Conservation (phyloP, 2,888 invertebrate species). For the Tanypteryx hageni region DNA sequence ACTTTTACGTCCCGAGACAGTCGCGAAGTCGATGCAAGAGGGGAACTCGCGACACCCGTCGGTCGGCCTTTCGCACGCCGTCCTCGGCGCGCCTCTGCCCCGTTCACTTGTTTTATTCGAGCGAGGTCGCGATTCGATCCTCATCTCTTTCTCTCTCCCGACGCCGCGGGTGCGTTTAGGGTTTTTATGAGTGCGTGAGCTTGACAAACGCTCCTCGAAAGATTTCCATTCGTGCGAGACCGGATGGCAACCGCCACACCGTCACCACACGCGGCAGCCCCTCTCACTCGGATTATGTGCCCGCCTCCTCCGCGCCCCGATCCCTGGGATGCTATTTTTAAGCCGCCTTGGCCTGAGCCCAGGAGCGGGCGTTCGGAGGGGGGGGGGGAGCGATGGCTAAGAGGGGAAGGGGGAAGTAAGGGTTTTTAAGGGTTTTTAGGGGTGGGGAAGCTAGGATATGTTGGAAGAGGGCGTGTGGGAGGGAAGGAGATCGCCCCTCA, state of each 20-base stretch:
- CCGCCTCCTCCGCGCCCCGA: background rate
- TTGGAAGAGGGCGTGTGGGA: background rate
- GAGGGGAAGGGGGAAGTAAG: background rate
- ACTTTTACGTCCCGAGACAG: too few relatives aligned
- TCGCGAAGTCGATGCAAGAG: too few relatives aligned
- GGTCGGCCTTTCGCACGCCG: too few relatives aligned
- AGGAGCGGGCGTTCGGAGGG: background rate
- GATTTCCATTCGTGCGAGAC: background rate
- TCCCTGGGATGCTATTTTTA: conserved; percentile 57
- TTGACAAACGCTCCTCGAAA: background rate
- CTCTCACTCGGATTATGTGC: background rate
- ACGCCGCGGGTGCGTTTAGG: too few relatives aligned
- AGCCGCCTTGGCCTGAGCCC: conserved; percentile 24
- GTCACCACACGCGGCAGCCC: background rate
- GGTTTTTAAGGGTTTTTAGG: background rate
- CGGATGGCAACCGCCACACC: background rate
- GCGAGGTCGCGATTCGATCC: too few relatives aligned
- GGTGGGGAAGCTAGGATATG: background rate
- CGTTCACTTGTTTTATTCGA: too few relatives aligned
- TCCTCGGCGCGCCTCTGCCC: too few relatives aligned
- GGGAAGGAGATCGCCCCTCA: too few relatives aligned
- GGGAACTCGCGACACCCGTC: too few relatives aligned
- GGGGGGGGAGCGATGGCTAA: background rate
- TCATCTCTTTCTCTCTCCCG: too few relatives aligned
- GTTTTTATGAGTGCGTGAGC: too few relatives aligned